A percentile compares a stretch with the other conserved stretches of the same genome.
Evolutionary conservation across 2,797 vertebrate genomes (phyloP).

Genomic region (Oreochromis grahami): DNA sequence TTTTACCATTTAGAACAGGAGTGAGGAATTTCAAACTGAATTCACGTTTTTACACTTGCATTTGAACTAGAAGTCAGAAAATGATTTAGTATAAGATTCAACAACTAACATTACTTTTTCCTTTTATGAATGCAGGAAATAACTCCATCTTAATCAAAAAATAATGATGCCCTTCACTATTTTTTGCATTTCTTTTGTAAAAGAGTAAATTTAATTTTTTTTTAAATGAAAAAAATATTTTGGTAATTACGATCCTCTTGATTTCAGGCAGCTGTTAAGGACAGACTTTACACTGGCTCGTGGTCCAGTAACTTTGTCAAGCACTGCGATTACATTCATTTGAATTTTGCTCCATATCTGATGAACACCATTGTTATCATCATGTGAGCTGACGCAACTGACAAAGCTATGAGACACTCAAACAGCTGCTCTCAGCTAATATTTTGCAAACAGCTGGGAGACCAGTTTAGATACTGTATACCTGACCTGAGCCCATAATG

Average conservation of each 20-base stretch:
- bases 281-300: neutral
- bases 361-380: neutral
- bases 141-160: no score
- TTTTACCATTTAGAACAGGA: neutral
- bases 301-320: neutral
- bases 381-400: neutral
- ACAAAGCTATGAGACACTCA: neutral
- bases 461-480: neutral
- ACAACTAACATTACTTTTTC: neutral
- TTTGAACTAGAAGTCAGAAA: neutral
- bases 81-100: neutral
- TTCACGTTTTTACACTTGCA: fast-evolving
- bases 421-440: neutral
- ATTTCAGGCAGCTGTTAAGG: neutral
- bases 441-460: neutral
- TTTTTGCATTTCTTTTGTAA: neutral
- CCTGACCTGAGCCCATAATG: neutral
- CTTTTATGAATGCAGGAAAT: neutral
- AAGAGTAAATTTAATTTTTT: neutral
- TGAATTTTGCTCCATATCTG: neutral
- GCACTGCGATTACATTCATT: neutral
- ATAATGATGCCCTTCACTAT: neutral
- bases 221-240: fast-evolving
- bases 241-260: neutral
- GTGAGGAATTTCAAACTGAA: neutral